Percentiles rank a stretch among this genome's conserved stretches.
These are phyloP conservation scores for Pseudoips prasinana DNA, from an alignment of 2,888 invertebrate species.

Conservation along the genomic window DNA sequence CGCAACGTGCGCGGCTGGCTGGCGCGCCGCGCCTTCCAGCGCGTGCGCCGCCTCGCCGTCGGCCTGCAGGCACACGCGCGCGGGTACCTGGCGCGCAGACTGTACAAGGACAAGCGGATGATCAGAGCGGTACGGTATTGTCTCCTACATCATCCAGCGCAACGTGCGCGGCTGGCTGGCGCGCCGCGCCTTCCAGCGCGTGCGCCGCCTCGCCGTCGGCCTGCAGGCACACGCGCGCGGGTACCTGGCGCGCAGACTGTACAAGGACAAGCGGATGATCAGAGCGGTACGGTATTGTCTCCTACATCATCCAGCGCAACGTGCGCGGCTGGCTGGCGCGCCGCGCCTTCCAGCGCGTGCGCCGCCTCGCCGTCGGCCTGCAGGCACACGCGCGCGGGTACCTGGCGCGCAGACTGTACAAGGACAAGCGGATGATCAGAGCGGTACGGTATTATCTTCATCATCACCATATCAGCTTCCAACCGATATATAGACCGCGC, in stretches of 20 bases:
- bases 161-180: slow-evolving; percentile 92
- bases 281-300: slow-evolving; percentile 88
- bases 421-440: slow-evolving; percentile 81
- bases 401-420: slow-evolving; percentile 85
- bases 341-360: slow-evolving; percentile 83
- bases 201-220: slow-evolving; percentile 83
- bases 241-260: slow-evolving; percentile 85
- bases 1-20: slow-evolving; percentile 91
- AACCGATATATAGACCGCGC: slow-evolving; percentile 92
- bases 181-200: slow-evolving; percentile 83
- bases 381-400: slow-evolving; percentile 89
- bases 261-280: slow-evolving; percentile 81
- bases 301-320: slow-evolving; percentile 92
- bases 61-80: slow-evolving; percentile 89
- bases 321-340: slow-evolving; percentile 92
- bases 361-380: slow-evolving; percentile 83
- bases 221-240: slow-evolving; percentile 90
- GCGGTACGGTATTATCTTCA: too few species aligned
- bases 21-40: slow-evolving; percentile 85
- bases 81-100: slow-evolving; percentile 86
- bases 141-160: slow-evolving; percentile 95
- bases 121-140: slow-evolving; percentile 86
- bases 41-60: slow-evolving; percentile 82
- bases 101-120: slow-evolving; percentile 82
- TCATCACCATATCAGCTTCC: slow-evolving; percentile 89